These are phyloP conservation scores for Apodemus speciosus DNA, from an alignment of 2,113 vertebrate genomes.

Conservation along the genomic window DNA sequence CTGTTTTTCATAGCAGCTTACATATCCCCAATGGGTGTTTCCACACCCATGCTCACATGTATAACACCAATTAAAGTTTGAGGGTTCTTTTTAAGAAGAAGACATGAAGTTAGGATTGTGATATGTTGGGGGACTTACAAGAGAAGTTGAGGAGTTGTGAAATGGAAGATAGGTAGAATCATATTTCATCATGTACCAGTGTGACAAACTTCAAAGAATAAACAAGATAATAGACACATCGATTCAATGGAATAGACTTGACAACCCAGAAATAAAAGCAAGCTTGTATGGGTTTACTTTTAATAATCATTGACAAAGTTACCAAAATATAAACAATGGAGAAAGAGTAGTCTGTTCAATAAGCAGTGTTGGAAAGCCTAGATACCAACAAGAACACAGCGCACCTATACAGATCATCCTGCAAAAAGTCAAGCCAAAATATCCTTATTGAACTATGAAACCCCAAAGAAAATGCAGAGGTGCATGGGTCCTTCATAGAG, in stretches of 20 bases:
- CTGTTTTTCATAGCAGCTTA: neutral
- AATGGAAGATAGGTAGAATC: neutral
- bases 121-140: neutral
- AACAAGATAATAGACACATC: neutral
- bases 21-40: neutral
- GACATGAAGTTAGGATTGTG: neutral
- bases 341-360: neutral
- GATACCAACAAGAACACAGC: neutral
- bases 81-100: neutral
- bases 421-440: neutral
- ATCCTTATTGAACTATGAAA: neutral
- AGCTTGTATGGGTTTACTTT: neutral
- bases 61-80: neutral
- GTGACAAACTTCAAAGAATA: neutral
- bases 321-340: neutral
- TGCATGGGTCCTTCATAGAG: too few relatives aligned
- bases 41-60: neutral
- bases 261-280: neutral
- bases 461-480: neutral
- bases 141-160: neutral
- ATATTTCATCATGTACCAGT: neutral
- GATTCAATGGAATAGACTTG: neutral
- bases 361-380: neutral
- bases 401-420: neutral
- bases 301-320: neutral